These are phyloP conservation scores for Epistrophella euchroma DNA, from an alignment of 2,888 invertebrate species.

Conservation along the genomic window DNA sequence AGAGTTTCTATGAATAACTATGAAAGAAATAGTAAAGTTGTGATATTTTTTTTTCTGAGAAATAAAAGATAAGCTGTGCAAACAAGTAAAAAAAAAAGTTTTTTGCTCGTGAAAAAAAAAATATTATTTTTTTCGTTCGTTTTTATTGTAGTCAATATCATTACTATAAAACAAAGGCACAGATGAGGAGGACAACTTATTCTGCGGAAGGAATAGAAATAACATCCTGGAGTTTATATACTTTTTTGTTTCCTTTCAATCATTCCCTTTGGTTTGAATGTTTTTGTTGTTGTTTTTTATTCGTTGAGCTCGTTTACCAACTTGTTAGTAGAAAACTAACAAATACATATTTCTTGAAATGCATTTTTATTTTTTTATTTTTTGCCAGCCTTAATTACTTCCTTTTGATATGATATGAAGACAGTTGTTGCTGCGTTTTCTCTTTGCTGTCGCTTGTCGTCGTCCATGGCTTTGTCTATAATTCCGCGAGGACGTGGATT, in stretches of 20 bases:
- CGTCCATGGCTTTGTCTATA: constrained; percentile 49
- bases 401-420: constrained; percentile 64
- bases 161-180: constrained; percentile 42
- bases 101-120: constrained; percentile 23
- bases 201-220: constrained; percentile 57
- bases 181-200: constrained; percentile 42
- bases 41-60: constrained; percentile 17
- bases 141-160: constrained; percentile 60
- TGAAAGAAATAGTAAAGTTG: constrained; percentile 5
- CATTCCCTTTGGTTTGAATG: constrained; percentile 26
- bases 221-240: constrained; percentile 60
- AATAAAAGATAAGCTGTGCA: constrained; percentile 11
- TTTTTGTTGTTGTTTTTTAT: constrained; percentile 12
- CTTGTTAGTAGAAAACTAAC: constrained; percentile 45
- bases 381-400: constrained; percentile 64
- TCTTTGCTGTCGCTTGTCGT: constrained; percentile 4
- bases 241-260: constrained; percentile 67
- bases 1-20: constrained; percentile 17
- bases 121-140: constrained; percentile 6
- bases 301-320: constrained; percentile 28
- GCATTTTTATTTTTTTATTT: constrained; percentile 56
- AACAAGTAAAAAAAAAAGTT: constrained; percentile 19
- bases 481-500: constrained; percentile 53
- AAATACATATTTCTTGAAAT: constrained; percentile 54
- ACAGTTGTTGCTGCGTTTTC: constrained; percentile 49